Conservation (phyloP, 2,797 vertebrate species). For the Mus minutoides region DNA sequence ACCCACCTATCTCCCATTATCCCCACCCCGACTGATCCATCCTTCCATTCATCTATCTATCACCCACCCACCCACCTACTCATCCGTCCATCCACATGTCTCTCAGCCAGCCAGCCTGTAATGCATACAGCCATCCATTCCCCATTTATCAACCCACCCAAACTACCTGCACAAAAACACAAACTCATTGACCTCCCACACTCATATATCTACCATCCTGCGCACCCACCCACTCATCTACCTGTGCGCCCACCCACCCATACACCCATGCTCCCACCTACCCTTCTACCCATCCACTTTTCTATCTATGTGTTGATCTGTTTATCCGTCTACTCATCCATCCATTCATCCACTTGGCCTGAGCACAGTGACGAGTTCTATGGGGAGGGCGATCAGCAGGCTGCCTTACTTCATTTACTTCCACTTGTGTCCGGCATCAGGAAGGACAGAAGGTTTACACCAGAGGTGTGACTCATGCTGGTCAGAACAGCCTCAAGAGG, state of each 20-base stretch:
- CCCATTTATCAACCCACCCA: neutral
- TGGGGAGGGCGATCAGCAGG: neutral
- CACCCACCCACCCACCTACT: too few species aligned
- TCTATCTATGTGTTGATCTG: too few species aligned
- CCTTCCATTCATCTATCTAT: fast-evolving
- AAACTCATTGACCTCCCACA: neutral
- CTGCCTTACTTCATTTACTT: neutral
- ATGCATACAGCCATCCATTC: neutral
- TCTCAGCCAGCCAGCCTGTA: neutral
- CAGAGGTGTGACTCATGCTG: neutral
- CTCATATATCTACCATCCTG: neutral
- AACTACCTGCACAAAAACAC: neutral
- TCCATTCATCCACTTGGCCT: neutral
- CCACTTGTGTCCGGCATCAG: neutral
- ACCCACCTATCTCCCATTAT: fast-evolving
- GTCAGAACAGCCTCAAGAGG: neutral
- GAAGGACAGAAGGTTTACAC: neutral
- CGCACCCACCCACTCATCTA: neutral
- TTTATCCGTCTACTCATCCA: fast-evolving
- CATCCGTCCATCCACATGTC: neutral
- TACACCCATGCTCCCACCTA: neutral
- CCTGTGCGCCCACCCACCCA: neutral
- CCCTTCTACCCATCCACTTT: neutral
- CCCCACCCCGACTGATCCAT: fast-evolving
- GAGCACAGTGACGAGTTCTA: neutral